Base-by-base conservation (phyloP, 1,140 invertebrate species). In the Anastrepha obliqua region DNA sequence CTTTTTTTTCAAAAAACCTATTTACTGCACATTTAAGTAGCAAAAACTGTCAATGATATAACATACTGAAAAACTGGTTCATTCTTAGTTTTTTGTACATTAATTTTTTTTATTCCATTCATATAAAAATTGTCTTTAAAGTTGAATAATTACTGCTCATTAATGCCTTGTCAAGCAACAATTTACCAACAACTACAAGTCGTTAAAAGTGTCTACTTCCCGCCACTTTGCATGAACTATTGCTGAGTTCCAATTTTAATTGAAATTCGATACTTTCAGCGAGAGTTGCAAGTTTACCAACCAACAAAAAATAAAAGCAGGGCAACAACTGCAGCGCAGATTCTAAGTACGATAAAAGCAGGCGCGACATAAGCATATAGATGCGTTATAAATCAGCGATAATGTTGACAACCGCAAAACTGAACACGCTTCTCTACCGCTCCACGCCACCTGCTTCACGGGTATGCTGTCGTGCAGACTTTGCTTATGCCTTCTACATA, bases 201-300 rank as follows among this genome's bases (percentile, higher is more conserved):
- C 55, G 74, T 81, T 55, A n/a, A 81, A 17, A 81, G 17, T 55
- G 20, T 55, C 9, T 7, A 81, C 74, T n/a, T 47, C 13, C 74
- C 55, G 47, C 70, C 70, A 11, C 70, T 74, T 74, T 74, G 44
- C 65, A 17, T 74, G 44, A 29, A 47, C 70, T 11, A 42, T 47
- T 74, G 70, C 70, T 74, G 70, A 17, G 70, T 74, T 74, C 13
- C 70, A 74, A 47, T 74, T 74, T 74, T 74, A 74, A 74, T 74
- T 74, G 70, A 74, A 74, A 74, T 74, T 74, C 70, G 70, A 74
- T 74, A 74, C 70, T 47, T 74, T 15, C 60, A 74, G 15, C 29
- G 42, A 39, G 44, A 44, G 44, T 74, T 74, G 70, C 39, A 74
- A 74, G 70, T 67, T 67, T 67, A 67, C 65, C 13, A 67, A 29